Base-by-base conservation (phyloP, 2,113 vertebrate genomes). In the Rhinoderma darwinii region DNA sequence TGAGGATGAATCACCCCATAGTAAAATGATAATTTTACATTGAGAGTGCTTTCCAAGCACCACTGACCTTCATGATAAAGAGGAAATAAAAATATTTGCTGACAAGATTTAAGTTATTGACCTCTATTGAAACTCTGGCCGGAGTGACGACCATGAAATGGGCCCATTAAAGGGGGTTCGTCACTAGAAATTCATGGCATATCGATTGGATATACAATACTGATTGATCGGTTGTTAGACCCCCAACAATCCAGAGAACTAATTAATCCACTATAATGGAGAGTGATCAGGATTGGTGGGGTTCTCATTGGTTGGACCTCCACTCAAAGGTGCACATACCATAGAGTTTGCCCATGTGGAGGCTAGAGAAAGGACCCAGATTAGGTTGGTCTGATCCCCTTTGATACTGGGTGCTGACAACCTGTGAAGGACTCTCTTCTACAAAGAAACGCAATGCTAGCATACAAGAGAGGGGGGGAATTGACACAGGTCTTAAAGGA, bases 1-100 rank as follows among this genome's bases (percentile, higher is more conserved):
- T 80, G 84, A 79, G 43, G 35, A 86, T 70, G 44, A 86, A 79
- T 79, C 32, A 43, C 35, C 22, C 11, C 75, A 51, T 80, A 70
- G 54, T 73, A 44, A 66, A 27, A 86, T 78, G n/a, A 80, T 14
- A 44, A 63, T 44, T 85, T 22, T 61, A 59, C 54, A 84, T 59
- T 37, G 32, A 85, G 56, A 50, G 17, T 17, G 35, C 43, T 70
- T 56, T 79, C 43, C 50, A 41, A 56, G 56, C 61, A 27, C n/a
- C 61, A 73, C 12, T 54, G 84, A 79, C 59, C 59, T 68, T 83
- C 68, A 41, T 35, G 9, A 77, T 37, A 14, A 76, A 77, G 59
- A 17, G 56, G 78, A 81, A 37, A 80, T 25, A n/a, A 25, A 54
- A 76, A 75, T 25, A 72, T 32, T 66, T 79, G 59, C n/a, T 14